Conservation (phyloP, 2,113 vertebrate species). For the Notiomystis cincta region DNA sequence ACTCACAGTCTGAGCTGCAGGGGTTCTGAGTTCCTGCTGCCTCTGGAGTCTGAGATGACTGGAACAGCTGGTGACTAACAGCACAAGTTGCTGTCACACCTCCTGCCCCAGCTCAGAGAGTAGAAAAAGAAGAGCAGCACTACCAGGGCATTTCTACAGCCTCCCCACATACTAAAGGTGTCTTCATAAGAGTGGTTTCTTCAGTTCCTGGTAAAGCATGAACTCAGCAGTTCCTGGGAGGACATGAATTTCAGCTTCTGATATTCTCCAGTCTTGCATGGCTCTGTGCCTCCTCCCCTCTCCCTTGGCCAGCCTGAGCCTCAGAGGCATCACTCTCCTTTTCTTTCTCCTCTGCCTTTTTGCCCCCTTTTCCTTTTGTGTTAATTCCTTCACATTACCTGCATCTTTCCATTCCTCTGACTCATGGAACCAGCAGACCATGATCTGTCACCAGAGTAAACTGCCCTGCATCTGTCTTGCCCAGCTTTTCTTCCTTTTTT, state of each 20-base stretch:
- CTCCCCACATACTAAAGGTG: background rate
- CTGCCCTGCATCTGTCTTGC: background rate
- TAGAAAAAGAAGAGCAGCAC: background rate
- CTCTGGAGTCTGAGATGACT: background rate
- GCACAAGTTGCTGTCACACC: background rate
- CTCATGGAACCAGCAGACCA: background rate
- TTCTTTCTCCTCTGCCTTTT: background rate
- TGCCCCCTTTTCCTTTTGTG: background rate
- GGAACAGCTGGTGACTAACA: background rate
- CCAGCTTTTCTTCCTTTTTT: background rate
- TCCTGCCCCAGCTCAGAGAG: background rate
- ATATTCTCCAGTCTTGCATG: background rate
- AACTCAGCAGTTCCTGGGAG: background rate
- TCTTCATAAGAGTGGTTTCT: background rate
- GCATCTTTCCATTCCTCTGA: background rate
- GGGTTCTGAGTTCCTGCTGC: background rate
- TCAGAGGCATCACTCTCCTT: background rate
- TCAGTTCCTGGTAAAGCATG: background rate
- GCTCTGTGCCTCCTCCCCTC: background rate
- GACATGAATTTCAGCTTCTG: background rate
- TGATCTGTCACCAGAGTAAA: background rate
- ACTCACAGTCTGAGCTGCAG: background rate
- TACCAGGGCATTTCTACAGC: background rate
- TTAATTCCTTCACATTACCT: background rate
- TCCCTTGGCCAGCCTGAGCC: background rate